These are phyloP conservation scores for Ptychodera flava DNA, from an alignment of 35 echinoderm and acorn worm species.

Conservation along the genomic window DNA sequence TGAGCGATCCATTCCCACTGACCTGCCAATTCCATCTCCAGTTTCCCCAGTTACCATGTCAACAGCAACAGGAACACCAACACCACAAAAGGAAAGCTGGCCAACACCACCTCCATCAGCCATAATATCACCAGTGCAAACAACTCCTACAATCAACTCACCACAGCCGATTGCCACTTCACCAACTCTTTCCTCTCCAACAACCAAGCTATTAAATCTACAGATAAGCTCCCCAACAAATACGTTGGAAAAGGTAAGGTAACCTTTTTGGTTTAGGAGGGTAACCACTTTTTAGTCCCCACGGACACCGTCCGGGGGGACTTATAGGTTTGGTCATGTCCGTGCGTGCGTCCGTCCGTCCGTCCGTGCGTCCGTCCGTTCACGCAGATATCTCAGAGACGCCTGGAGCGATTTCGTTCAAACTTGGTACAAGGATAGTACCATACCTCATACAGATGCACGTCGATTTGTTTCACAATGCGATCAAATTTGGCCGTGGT, in stretches of 20 bases:
- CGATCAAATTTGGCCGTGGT: no score
- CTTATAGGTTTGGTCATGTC: no score
- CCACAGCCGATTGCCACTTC: neutral
- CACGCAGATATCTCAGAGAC: no score
- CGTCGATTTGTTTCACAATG: no score
- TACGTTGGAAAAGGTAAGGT: neutral
- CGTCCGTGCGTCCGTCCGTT: no score
- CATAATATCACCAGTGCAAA: conserved; percentile 9
- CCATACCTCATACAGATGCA: no score
- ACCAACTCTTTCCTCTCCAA: neutral
- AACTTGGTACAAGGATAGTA: no score
- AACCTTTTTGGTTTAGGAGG: no score
- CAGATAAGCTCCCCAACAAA: neutral
- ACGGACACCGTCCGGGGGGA: no score
- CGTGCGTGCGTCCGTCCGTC: no score
- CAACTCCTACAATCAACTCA: neutral
- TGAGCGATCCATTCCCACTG: neutral
- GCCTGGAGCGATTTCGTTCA: no score
- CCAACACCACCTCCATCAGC: conserved; percentile 24
- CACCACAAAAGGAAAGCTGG: conserved; percentile 5
- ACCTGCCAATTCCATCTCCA: conserved; percentile 4
- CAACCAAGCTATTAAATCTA: neutral
- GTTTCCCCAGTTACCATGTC: conserved; percentile 26
- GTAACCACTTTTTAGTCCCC: no score
- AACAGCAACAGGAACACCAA: neutral